phyloP scores from a whole-genome alignment of 2,113 vertebrate genomes.

The Acanthochromis polyacanthus region DNA sequence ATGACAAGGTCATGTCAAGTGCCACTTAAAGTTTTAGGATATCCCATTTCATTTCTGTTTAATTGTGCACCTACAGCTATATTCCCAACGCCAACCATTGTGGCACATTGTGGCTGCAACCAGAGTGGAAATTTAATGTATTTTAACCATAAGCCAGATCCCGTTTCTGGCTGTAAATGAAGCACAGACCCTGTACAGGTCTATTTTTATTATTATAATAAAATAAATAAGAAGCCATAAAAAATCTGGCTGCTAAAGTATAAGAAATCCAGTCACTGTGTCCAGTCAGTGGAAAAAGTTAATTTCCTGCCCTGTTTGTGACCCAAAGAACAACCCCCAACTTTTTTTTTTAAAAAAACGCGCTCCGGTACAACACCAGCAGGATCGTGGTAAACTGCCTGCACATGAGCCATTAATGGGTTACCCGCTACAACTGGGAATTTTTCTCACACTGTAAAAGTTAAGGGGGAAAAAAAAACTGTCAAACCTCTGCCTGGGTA shows the following conservation, averaged over 20 bases:
- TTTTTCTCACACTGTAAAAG: constrained; percentile 77
- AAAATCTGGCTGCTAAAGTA: constrained; percentile 56
- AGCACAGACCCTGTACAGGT: constrained; percentile 10
- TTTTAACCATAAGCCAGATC: constrained; percentile 15
- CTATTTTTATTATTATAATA: constrained; percentile 3
- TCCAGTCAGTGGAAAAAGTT: constrained; percentile 58
- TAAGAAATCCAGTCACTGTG: constrained; percentile 29
- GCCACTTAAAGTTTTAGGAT: constrained; percentile 16
- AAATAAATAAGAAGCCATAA: constrained; percentile 43
- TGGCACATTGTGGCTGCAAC: neutral
- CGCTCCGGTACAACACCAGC: constrained; percentile 44
- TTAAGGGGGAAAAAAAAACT: constrained; percentile 52
- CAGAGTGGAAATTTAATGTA: constrained; percentile 18
- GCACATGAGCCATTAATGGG: constrained; percentile 58
- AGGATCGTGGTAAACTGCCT: constrained; percentile 52
- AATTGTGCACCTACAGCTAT: neutral
- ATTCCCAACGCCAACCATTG: neutral
- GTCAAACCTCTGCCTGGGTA: constrained; percentile 57
- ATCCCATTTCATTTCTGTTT: neutral
- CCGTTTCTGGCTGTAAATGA: constrained; percentile 3
- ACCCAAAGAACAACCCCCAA: constrained; percentile 44
- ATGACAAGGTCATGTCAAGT: neutral
- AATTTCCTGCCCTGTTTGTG: constrained; percentile 74
- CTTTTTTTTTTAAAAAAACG: constrained; percentile 45
- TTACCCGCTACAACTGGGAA: constrained; percentile 55